Evolutionary conservation across 2,797 vertebrate genomes (phyloP), one percentile per base, ranked within the genome.

Genomic region (Poeciliopsis turneri): DNA sequence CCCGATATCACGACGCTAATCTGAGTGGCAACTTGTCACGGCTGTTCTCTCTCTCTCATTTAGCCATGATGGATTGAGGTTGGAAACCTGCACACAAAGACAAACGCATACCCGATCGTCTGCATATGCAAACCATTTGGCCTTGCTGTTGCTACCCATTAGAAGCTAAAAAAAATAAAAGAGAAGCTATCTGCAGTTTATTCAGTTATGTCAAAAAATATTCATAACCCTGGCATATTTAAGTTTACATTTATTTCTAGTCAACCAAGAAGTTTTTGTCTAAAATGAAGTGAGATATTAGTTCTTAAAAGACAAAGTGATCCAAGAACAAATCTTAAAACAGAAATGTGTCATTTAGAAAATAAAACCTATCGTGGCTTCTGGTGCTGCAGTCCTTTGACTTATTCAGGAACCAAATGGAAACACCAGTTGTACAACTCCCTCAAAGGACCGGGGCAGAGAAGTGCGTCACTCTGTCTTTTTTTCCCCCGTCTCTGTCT

Each of bases 381-480:
- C 61, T 30, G 49, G 18, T 33, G 0, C 25, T 28, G 55, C 74
- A 53, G 70, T 73, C 69, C 75, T 87, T 72, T 80, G 68, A 88
- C 72, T 84, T 84, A 79, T 85, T 89, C 49, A 89, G 78, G 64
- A 87, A 77, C 41, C 75, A 72, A 82, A 84, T 78, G 51, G 61
- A 88, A 84, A 81, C 57, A 36, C 47, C 49, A 46, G 3, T 68
- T 75, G 3, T 16, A 82, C 18, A 68, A 73, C 49, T 64, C 51
- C 47, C 47, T 64, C 33, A 87, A 69, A 59, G 77, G 72, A 64
- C 28, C 46, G 28, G 55, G 79, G 75, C 45, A 43, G 61, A 76
- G 73, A 76, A 72, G 68, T 59, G 33, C 70, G 53, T 76, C 55
- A 8, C 18, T 55, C 61, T 25, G 75, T 78, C 59, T 51, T 53